Base-by-base conservation (phyloP, 2,113 vertebrate species). In the Hemiprocne comata region DNA sequence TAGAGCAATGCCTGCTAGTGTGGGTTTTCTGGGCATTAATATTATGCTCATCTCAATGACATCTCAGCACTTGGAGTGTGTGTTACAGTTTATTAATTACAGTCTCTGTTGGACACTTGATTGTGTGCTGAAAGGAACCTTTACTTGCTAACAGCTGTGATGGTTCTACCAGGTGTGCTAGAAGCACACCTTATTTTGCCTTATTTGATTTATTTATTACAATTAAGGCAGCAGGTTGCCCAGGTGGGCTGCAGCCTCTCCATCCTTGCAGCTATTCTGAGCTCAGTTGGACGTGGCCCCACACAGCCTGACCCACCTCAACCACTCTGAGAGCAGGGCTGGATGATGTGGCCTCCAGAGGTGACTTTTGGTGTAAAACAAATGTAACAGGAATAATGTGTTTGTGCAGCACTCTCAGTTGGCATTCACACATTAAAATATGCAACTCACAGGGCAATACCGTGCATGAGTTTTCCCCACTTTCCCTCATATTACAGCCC, bases 1-100 rank as follows among this genome's bases (percentile, higher is more conserved):
- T 94, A 94, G 94, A 96, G 89, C 42, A 92, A 58, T 54, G 42
- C n/a, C 87, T 62, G 36, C 48, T 94, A 91, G 75, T 8, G 19
- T 5, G 19, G 18, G 13, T 34, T 72, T 66, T 83, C 55, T 48
- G n/a, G 58, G 46, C 29, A 16, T 36, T 26, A 51, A 8, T 50
- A 4, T 34, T 36, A 13, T 0, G 5, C 2, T 77, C 7, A 24
- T 20, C 42, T 17, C 34, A 78, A 13, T 2, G 1, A 29, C 60
- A 62, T 4, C 34, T 46, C n/a, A 83, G 25, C 26, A 10, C 40
- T 50, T 36, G 19, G 14, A 33, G 19, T 17, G 33, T 28, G 17
- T 15, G 29, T 25, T 29, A 44, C 1, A 25, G 6, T 66, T 77
- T 69, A 38, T 58, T 40, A 78, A 31, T n/a, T 78, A 26, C 13